These are phyloP conservation scores for Schlechtendalia chinensis DNA, from an alignment of 1,140 invertebrate species.

Conservation along the genomic window DNA sequence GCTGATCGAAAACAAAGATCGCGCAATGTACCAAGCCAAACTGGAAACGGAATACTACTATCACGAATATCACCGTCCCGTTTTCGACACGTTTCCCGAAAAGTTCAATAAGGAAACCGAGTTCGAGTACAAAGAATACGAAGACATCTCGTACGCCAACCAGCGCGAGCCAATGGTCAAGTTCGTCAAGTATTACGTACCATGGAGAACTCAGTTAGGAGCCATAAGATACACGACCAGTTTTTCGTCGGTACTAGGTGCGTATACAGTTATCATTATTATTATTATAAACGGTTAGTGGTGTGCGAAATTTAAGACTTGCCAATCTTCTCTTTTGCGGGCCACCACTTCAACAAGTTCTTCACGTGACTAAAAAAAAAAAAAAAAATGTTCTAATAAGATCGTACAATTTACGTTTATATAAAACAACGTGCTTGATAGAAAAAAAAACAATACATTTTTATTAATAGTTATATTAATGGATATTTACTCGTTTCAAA, in stretches of 20 bases:
- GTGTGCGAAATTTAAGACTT: too few species aligned
- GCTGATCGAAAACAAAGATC: neutral
- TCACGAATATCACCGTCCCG: neutral
- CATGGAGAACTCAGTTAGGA: neutral
- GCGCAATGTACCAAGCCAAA: neutral
- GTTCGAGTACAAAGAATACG: neutral
- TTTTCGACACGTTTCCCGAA: neutral
- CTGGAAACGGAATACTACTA: neutral
- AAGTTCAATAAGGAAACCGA: neutral
- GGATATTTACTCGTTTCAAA: too few species aligned
- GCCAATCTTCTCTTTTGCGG: too few species aligned
- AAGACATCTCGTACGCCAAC: neutral
- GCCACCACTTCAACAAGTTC: too few species aligned
- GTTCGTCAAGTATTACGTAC: neutral
- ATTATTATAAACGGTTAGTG: too few species aligned
- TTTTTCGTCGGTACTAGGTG: neutral
- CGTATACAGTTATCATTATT: neutral
- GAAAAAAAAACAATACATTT: too few species aligned
- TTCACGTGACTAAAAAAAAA: too few species aligned
- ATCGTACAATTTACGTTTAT: too few species aligned
- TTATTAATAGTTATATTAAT: too few species aligned
- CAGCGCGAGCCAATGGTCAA: neutral
- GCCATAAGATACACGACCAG: neutral
- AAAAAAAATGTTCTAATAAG: too few species aligned
- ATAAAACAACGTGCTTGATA: too few species aligned